A percentile compares a stretch with the other conserved stretches of the same genome.
These are phyloP conservation scores for Agrilus cyanescens DNA, from an alignment of 2,888 invertebrate genomes.

Conservation along the genomic window DNA sequence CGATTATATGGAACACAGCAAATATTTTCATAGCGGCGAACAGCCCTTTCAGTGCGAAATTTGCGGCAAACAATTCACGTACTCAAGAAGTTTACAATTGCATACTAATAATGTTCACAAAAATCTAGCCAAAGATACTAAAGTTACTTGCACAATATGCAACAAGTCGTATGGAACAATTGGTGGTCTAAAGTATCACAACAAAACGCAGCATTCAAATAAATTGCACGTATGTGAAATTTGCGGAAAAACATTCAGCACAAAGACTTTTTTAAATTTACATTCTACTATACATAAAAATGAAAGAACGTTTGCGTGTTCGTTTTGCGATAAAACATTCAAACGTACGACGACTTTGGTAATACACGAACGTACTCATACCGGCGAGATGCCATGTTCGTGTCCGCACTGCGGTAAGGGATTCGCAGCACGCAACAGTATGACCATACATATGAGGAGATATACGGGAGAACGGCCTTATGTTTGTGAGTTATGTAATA, in stretches of 20 bases:
- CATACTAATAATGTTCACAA: background rate
- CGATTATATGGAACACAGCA: conserved; percentile 29
- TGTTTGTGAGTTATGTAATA: conserved; percentile 32
- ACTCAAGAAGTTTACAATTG: conserved; percentile 18
- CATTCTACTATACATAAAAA: conserved; percentile 25
- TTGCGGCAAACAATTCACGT: conserved; percentile 38
- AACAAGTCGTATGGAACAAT: background rate
- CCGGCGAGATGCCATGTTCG: conserved; percentile 24
- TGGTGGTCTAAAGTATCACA: background rate
- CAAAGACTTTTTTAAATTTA: conserved; percentile 23
- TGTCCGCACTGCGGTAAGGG: conserved; percentile 31
- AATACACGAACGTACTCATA: conserved; percentile 31
- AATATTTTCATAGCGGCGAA: conserved; percentile 36
- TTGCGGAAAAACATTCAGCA: conserved; percentile 26
- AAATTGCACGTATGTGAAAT: conserved; percentile 24
- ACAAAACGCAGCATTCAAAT: conserved; percentile 2
- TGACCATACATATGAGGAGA: conserved; percentile 26
- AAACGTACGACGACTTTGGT: conserved; percentile 24
- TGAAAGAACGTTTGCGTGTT: conserved; percentile 26
- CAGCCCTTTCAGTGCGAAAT: conserved; percentile 36
- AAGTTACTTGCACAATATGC: background rate
- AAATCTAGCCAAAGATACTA: background rate
- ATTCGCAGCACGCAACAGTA: conserved; percentile 27
- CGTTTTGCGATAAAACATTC: conserved; percentile 26
- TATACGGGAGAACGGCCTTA: conserved; percentile 39